These are phyloP conservation scores for Branchellion lobata DNA, from an alignment of 2,888 invertebrate species.

Conservation along the genomic window DNA sequence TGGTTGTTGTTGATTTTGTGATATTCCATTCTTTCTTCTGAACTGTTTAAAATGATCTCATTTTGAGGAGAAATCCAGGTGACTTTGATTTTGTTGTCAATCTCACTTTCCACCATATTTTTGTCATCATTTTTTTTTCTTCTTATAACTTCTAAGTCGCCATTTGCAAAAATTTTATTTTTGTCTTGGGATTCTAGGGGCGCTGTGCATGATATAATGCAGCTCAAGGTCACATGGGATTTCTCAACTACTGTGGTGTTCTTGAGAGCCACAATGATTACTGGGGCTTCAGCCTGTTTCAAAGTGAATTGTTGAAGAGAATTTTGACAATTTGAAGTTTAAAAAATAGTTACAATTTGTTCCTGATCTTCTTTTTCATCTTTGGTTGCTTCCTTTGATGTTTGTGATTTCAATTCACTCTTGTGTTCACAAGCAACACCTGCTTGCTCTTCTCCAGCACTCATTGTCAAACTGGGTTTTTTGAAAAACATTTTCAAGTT, in stretches of 20 bases:
- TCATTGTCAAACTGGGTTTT: neutral
- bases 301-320: no score
- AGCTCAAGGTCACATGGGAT: neutral
- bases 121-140: neutral
- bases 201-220: neutral
- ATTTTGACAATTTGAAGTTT: no score
- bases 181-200: neutral
- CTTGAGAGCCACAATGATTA: neutral
- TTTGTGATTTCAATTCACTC: no score
- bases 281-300: neutral
- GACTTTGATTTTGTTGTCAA: neutral
- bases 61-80: neutral
- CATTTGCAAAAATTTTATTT: neutral
- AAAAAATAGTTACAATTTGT: no score
- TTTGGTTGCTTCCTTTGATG: no score
- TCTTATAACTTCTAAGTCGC: no score
- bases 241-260: neutral
- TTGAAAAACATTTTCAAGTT: slow-evolving; percentile 2
- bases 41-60: neutral
- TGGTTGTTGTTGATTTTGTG: neutral
- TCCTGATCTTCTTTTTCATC: no score
- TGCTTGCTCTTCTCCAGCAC: no score
- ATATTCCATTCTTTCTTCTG: neutral
- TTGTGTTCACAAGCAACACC: no score
- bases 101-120: neutral